A percentile compares a stretch with the other conserved stretches of the same genome.
These are phyloP conservation scores for Albula glossodonta DNA, from an alignment of 2,113 vertebrate species.

Conservation along the genomic window DNA sequence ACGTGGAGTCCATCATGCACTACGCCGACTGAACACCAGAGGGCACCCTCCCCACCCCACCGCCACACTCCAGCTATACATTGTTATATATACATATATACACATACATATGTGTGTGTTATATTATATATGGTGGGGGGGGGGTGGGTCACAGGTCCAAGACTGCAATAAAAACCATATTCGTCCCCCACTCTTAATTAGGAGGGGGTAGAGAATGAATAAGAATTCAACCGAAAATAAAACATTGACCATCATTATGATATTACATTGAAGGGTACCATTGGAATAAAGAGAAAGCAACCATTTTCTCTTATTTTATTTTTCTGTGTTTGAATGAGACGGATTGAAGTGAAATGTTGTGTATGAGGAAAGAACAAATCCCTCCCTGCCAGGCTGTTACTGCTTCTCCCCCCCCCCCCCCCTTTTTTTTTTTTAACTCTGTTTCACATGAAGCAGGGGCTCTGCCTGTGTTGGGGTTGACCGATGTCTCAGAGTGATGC, in stretches of 20 bases:
- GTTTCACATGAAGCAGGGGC: neutral
- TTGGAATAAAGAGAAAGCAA: conserved; percentile 51
- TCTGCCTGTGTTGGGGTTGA: neutral
- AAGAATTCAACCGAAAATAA: neutral
- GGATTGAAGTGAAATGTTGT: conserved; percentile 55
- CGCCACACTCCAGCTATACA: neutral
- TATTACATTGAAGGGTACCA: conserved; percentile 31
- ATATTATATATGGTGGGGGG: neutral
- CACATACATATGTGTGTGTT: conserved; percentile 1
- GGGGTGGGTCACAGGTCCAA: neutral
- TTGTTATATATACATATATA: neutral
- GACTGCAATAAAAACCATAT: neutral
- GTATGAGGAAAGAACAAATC: conserved; percentile 25
- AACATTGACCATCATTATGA: neutral
- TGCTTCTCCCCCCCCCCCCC: neutral
- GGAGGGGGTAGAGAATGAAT: neutral
- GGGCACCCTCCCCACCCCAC: conserved; percentile 17
- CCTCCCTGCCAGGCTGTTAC: neutral
- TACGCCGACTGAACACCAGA: conserved; percentile 84
- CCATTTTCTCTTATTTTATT: conserved; percentile 32
- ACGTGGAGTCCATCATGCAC: conserved; percentile 99
- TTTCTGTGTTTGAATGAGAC: conserved; percentile 14
- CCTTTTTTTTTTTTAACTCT: neutral
- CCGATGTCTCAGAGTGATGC: neutral
- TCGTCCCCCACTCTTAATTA: neutral